A percentile compares a stretch with the other conserved stretches of the same genome.
Evolutionary conservation across 2,113 vertebrate species (phyloP).

Genomic region (Menura novaehollandiae): DNA sequence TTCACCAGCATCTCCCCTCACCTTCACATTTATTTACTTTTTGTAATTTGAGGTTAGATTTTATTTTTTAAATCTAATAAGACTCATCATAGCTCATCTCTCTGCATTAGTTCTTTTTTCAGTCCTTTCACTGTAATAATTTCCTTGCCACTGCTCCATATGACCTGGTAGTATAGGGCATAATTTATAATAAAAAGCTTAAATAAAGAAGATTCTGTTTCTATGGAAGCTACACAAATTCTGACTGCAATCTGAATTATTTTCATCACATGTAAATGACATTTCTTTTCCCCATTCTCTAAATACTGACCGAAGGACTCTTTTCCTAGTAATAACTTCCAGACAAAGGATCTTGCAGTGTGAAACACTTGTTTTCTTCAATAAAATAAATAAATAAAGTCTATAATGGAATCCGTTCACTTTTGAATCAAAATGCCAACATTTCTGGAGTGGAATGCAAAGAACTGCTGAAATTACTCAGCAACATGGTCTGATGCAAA

Average conservation of each 20-base stretch:
- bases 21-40: neutral
- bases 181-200: neutral
- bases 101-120: neutral
- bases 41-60: neutral
- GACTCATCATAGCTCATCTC: neutral
- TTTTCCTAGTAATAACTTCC: neutral
- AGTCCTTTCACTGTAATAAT: neutral
- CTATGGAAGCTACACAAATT: neutral
- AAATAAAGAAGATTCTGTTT: neutral
- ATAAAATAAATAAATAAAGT: neutral
- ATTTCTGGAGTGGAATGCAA: neutral
- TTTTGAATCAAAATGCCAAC: neutral
- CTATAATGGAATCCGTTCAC: neutral
- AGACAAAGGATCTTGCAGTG: neutral
- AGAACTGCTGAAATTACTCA: neutral
- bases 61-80: neutral
- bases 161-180: neutral
- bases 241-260: neutral
- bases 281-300: neutral
- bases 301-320: neutral
- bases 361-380: neutral
- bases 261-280: neutral
- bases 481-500: neutral
- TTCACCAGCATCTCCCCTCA: neutral
- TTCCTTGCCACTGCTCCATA: neutral